Conservation (phyloP, 1,140 invertebrate genomes). For the Hermatobates lingyangjiaoensis region DNA sequence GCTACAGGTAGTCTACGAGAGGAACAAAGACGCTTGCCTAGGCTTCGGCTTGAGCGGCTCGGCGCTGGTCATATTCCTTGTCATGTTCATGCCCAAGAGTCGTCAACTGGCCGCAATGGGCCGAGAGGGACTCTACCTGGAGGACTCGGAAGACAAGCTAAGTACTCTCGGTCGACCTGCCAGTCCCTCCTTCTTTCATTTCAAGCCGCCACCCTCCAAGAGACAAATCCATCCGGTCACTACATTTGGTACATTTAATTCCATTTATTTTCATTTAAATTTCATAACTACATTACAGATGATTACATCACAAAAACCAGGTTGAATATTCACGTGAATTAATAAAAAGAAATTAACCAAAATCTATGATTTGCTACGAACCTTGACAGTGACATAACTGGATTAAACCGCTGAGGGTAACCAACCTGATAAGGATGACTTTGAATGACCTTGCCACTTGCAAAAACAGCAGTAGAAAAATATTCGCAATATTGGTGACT, state of each 20-base stretch:
- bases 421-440: too few species aligned
- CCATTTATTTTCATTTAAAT: not conserved
- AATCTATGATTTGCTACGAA: too few species aligned
- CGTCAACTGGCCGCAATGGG: slow-evolving; percentile 78
- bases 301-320: not conserved
- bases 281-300: not conserved
- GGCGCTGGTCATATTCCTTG: slow-evolving; percentile 61
- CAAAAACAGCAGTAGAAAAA: too few species aligned
- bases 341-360: too few species aligned
- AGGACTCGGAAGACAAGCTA: slow-evolving; percentile 53
- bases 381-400: too few species aligned
- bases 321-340: too few species aligned
- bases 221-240: slow-evolving; percentile 20
- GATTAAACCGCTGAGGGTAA: too few species aligned
- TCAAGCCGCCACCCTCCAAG: slow-evolving; percentile 70
- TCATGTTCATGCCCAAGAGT: slow-evolving; percentile 87
- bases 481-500: too few species aligned
- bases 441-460: too few species aligned
- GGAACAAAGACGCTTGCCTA: slow-evolving; percentile 66
- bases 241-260: slow-evolving; percentile 13
- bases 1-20: slow-evolving; percentile 38
- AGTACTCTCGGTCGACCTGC: slow-evolving; percentile 55
- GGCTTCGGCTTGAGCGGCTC: slow-evolving; percentile 70
- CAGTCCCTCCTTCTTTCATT: slow-evolving; percentile 77
- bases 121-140: slow-evolving; percentile 54